Percentiles rank a stretch among this genome's conserved stretches.
phyloP scores from a whole-genome alignment of 1,140 invertebrate species.

The Phocides pigmalion region DNA sequence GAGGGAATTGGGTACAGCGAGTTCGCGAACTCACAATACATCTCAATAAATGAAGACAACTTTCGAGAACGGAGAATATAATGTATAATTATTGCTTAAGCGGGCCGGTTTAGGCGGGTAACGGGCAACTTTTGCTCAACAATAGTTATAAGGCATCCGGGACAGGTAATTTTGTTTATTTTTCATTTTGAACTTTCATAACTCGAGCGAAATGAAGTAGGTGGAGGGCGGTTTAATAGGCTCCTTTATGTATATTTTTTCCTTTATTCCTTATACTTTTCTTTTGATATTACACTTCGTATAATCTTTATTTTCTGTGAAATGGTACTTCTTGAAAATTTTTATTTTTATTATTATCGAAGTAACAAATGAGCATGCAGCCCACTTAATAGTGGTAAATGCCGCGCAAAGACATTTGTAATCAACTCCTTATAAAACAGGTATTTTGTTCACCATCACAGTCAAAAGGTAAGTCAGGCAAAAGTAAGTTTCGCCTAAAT shows the following conservation, averaged over 20 bases:
- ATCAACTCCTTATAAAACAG: too few relatives aligned
- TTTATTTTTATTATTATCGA: too few relatives aligned
- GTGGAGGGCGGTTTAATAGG: slow-evolving; percentile 21
- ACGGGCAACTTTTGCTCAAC: slow-evolving; percentile 31
- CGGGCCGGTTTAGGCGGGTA: slow-evolving; percentile 22
- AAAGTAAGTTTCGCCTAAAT: too few relatives aligned
- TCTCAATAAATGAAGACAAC: slow-evolving; percentile 32
- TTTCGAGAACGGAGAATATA: slow-evolving; percentile 25
- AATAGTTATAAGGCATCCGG: slow-evolving; percentile 34
- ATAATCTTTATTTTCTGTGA: slow-evolving; percentile 1
- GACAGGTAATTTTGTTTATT: slow-evolving; percentile 35
- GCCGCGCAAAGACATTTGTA: too few relatives aligned
- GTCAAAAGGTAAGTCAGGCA: too few relatives aligned
- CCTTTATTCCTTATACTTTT: slow-evolving; percentile 1
- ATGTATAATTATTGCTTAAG: slow-evolving; percentile 34
- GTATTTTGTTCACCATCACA: too few relatives aligned
- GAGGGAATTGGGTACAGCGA: neutral
- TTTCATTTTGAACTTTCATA: slow-evolving; percentile 36
- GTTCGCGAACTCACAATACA: slow-evolving; percentile 10
- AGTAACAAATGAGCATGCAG: too few relatives aligned
- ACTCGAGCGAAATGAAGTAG: slow-evolving; percentile 20
- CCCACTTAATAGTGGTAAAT: too few relatives aligned
- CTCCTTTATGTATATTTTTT: slow-evolving; percentile 11
- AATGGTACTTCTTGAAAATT: too few relatives aligned
- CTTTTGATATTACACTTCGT: slow-evolving; percentile 1